Conservation (phyloP, 2,113 vertebrate species). For the Prietella phreatophila region DNA sequence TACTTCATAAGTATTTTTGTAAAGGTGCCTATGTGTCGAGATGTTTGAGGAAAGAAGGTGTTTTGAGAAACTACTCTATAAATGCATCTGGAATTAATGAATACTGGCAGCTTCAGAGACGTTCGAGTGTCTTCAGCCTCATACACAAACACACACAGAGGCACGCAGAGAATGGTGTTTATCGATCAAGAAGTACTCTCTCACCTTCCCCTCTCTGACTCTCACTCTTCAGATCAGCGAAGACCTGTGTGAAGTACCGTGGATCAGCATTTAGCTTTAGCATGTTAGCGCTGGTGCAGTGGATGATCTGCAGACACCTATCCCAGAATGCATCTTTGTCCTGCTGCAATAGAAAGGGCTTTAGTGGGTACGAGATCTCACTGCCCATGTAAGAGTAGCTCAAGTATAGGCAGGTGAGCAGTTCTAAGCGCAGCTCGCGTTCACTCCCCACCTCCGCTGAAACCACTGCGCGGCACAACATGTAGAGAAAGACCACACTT, state of each 20-base stretch:
- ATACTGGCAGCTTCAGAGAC: background rate
- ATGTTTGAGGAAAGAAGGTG: background rate
- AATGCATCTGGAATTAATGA: background rate
- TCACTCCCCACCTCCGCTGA: conserved; percentile 71
- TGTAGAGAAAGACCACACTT: conserved; percentile 78
- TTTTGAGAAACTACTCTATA: background rate
- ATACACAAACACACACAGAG: too few relatives aligned
- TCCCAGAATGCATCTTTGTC: conserved; percentile 78
- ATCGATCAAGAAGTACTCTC: conserved; percentile 13
- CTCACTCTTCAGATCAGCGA: conserved; percentile 75
- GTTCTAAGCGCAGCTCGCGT: conserved; percentile 72
- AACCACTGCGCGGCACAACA: conserved; percentile 74
- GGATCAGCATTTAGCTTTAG: conserved; percentile 77
- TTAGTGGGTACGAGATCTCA: conserved; percentile 76
- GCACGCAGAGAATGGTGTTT: background rate
- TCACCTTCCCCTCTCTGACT: conserved; percentile 61
- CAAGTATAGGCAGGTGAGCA: conserved; percentile 77
- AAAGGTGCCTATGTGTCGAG: background rate
- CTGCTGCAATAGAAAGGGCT: conserved; percentile 74
- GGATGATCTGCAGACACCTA: conserved; percentile 74
- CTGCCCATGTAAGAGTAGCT: conserved; percentile 79
- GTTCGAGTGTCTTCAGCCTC: background rate
- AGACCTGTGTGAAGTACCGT: conserved; percentile 76
- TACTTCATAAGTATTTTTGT: background rate
- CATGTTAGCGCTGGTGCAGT: conserved; percentile 76